Conservation (phyloP, 2,888 invertebrate genomes). For the Cerastis leucographa region DNA sequence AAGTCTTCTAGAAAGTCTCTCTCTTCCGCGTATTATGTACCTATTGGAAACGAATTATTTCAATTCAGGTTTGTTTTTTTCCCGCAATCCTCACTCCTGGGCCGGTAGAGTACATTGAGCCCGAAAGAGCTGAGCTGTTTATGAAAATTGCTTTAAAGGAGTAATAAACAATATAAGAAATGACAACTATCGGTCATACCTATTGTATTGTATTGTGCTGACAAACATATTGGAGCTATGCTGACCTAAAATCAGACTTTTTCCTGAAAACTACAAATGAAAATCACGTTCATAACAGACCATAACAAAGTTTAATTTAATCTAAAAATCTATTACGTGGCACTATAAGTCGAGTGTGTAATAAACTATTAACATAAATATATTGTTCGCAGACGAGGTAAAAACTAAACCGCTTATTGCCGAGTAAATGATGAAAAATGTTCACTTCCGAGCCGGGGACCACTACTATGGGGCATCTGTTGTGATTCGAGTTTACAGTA, state of each 20-base stretch:
- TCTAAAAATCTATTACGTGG: conserved; percentile 59
- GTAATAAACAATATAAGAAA: background rate
- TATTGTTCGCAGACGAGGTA: conserved; percentile 76
- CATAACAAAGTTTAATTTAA: conserved; percentile 35
- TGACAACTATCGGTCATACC: too few species aligned
- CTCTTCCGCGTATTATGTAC: background rate
- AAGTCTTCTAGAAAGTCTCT: background rate
- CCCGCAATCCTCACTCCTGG: background rate
- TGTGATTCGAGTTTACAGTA: background rate
- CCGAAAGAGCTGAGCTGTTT: background rate
- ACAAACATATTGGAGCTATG: background rate
- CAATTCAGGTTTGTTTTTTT: background rate
- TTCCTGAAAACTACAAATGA: background rate
- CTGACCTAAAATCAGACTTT: background rate
- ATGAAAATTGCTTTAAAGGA: background rate
- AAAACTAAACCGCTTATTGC: conserved; percentile 83
- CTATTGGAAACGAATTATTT: background rate
- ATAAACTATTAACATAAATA: conserved; percentile 79
- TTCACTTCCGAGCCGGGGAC: conserved; percentile 64
- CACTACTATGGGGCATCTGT: conserved; percentile 67
- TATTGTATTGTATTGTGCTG: background rate
- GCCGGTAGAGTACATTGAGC: background rate
- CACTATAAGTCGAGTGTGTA: conserved; percentile 63
- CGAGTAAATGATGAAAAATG: conserved; percentile 85
- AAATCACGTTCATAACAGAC: background rate